phyloP scores from a whole-genome alignment of 2,888 invertebrate genomes.

The Chorisops tibialis region DNA sequence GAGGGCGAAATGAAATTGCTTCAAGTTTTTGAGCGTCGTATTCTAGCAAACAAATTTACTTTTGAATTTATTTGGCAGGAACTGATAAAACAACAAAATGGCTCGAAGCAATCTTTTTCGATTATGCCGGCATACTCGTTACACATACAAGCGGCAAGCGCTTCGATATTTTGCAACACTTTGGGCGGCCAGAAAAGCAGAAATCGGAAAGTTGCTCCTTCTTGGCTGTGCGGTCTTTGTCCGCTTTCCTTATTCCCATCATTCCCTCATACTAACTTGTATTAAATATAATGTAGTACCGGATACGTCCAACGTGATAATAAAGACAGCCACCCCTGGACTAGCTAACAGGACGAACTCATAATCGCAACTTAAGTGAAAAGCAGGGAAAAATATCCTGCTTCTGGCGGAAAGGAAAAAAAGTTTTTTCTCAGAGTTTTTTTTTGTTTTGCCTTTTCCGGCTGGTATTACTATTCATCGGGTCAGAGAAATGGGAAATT shows the following conservation, averaged over 20 bases:
- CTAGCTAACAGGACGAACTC: neutral
- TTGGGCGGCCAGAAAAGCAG: too few species aligned
- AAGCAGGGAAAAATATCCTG: constrained; percentile 5
- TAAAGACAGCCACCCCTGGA: neutral
- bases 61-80: constrained; percentile 13
- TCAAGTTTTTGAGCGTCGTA: neutral
- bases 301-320: neutral
- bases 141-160: neutral
- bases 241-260: too few species aligned
- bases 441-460: too few species aligned
- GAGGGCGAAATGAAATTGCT: neutral
- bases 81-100: neutral
- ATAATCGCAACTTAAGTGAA: constrained; percentile 23
- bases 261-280: too few species aligned
- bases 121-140: neutral
- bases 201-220: too few species aligned
- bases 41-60: constrained; percentile 15
- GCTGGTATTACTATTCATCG: too few species aligned
- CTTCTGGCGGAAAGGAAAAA: too few species aligned
- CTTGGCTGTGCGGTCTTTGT: too few species aligned
- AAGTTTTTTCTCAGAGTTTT: too few species aligned
- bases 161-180: neutral
- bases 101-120: constrained; percentile 4
- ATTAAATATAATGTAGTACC: neutral
- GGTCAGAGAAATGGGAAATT: too few species aligned